These are phyloP conservation scores for Lobophora halterata DNA, from an alignment of 2,888 invertebrate species.

Conservation along the genomic window DNA sequence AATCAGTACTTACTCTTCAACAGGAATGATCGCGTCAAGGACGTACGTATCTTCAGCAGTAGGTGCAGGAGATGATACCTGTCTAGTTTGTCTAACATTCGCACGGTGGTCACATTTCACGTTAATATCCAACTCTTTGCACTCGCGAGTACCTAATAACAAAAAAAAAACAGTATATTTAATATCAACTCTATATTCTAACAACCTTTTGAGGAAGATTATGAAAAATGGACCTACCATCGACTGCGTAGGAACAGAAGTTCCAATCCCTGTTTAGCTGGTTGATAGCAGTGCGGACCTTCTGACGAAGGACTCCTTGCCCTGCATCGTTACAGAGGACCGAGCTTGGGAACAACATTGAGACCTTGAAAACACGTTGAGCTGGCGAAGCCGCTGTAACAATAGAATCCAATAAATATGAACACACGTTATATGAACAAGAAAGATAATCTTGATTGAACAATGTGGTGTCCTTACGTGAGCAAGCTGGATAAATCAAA, in stretches of 20 bases:
- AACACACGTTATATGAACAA: conserved; percentile 22
- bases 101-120: conserved; percentile 94
- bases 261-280: conserved; percentile 97
- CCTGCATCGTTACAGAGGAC: conserved; percentile 97
- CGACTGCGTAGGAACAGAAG: conserved; percentile 95
- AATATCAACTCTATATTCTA: not conserved
- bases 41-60: conserved; percentile 91
- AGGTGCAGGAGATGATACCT: conserved; percentile 76
- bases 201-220: not conserved
- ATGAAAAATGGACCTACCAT: conserved; percentile 79
- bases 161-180: conserved; percentile 7
- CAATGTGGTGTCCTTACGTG: conserved; percentile 82
- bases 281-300: conserved; percentile 93
- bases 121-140: conserved; percentile 93
- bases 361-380: conserved; percentile 96
- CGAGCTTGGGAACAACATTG: conserved; percentile 97
- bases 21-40: conserved; percentile 89
- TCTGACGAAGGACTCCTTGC: conserved; percentile 93
- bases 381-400: conserved; percentile 90
- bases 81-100: conserved; percentile 83
- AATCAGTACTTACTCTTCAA: conserved; percentile 88
- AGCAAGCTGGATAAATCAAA: conserved; percentile 94
- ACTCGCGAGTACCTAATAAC: conserved; percentile 88
- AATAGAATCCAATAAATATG: too few relatives aligned
- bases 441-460: not conserved